Evolutionary conservation across 1,140 invertebrate genomes (phyloP), one percentile per base, ranked within the genome.

Genomic region (Achroia grisella): DNA sequence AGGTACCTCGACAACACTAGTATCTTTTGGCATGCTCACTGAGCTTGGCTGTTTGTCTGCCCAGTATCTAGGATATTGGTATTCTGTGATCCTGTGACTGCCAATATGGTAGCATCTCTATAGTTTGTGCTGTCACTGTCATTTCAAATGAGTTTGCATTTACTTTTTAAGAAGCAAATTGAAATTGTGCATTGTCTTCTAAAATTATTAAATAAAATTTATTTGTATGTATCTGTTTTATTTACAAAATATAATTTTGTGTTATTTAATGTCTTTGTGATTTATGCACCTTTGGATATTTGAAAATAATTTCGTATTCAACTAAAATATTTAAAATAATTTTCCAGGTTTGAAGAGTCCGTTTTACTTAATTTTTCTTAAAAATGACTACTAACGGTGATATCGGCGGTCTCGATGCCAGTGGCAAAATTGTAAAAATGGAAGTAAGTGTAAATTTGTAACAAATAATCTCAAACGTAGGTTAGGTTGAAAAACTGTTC

Each of bases 361-460:
- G 2, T 3, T 23, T 23, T 23, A 23, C 17, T 2, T 3, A 23
- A 23, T 23, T 4, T 15, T 37, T 8, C 12, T 10, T 2, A 37
- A 78, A 62, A 64, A 87, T 87, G 86, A 68, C 78, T 44, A 71
- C 72, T 14, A 85, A 81, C 56, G 78, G 78, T 28, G 82, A 86
- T 74, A 69, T 84, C 55, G 71, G 73, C 31, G 66, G 77, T 46
- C 59, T 84, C 11, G 82, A 87, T 62, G 76, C 75, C 23, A 81
- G 78, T 52, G 86, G 86, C 11, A 86, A 86, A 74, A 86, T 87
- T 44, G 59, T 86, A 36, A 87, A 87, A 77, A 87, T 87, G 86
- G 86, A 87, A 72, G 86, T 87, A 75, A 74, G 73, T 69, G 28
- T 10, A 8, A 31, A 31, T 31, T 2, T 31, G 9, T 2, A 31